phyloP scores from a whole-genome alignment of 1,140 invertebrate genomes.

The Triops longicaudatus region DNA sequence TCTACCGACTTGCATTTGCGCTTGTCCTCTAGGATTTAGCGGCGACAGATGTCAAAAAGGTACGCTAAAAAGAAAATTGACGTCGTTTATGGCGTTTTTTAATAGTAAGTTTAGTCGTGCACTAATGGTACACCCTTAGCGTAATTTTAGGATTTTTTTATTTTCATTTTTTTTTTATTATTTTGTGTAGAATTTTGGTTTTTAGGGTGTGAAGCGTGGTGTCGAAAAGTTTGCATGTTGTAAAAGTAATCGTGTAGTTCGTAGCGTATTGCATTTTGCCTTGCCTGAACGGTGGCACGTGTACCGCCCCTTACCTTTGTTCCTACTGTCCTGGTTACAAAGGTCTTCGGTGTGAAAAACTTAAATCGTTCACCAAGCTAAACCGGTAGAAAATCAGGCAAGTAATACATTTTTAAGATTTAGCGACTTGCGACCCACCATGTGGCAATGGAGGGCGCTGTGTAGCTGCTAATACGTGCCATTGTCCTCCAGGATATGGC shows the following conservation, averaged over 20 bases:
- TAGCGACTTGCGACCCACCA: constrained; percentile 32
- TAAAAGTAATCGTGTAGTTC: constrained; percentile 21
- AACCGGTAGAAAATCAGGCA: neutral
- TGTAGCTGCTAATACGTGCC: constrained; percentile 34
- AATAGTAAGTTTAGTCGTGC: neutral
- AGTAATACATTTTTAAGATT: neutral
- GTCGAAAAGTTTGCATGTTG: neutral
- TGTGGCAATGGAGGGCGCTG: constrained; percentile 33
- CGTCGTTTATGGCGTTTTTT: neutral
- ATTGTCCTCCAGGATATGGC: constrained; percentile 31
- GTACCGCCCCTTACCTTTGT: constrained; percentile 39
- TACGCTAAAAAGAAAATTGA: constrained; percentile 12
- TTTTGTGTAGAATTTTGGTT: constrained; percentile 9
- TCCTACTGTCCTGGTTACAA: constrained; percentile 36
- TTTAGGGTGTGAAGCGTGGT: neutral
- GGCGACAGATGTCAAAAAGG: constrained; percentile 31
- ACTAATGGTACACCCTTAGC: neutral
- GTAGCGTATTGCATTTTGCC: constrained; percentile 36
- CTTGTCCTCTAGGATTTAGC: constrained; percentile 23
- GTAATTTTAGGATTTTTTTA: neutral
- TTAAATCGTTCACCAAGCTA: constrained; percentile 30
- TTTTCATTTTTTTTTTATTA: too few relatives aligned
- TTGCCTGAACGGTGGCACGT: constrained; percentile 40
- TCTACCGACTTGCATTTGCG: constrained; percentile 13
- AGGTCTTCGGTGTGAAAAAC: constrained; percentile 29